These are phyloP conservation scores for Chondrosia reniformis DNA, from an alignment of 37 sponge, comb jelly and placozoan genomes.

Conservation along the genomic window DNA sequence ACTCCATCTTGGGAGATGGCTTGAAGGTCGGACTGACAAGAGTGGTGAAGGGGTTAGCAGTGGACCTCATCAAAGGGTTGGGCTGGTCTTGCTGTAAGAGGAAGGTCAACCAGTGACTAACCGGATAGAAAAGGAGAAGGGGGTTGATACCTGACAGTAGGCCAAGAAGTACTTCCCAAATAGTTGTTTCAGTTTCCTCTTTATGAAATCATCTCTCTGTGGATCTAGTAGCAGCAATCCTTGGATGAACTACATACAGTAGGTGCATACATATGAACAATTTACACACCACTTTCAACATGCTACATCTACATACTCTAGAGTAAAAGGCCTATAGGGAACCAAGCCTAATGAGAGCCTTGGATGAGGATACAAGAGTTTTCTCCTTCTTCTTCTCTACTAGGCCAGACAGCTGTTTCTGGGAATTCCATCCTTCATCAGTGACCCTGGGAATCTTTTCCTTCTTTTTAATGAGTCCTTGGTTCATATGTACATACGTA, in stretches of 20 bases:
- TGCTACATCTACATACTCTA: too few relatives aligned
- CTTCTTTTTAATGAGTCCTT: too few relatives aligned
- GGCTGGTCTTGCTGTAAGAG: constrained; percentile 1
- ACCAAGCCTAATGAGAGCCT: too few relatives aligned
- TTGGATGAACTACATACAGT: constrained; percentile 27
- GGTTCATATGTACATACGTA: too few relatives aligned
- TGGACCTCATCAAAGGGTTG: not conserved
- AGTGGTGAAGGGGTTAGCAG: not conserved
- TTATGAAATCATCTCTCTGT: constrained; percentile 41
- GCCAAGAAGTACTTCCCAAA: constrained; percentile 43
- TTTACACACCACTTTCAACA: not conserved
- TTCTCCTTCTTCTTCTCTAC: too few relatives aligned
- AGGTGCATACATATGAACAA: not conserved
- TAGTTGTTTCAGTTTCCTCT: constrained; percentile 42
- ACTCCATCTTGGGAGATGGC: not conserved
- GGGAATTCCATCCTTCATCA: too few relatives aligned
- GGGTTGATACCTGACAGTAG: constrained; percentile 21
- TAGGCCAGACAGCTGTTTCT: too few relatives aligned
- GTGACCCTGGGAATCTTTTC: too few relatives aligned
- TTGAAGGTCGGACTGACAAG: constrained; percentile 24
- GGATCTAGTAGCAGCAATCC: constrained; percentile 44
- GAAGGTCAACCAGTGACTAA: not conserved
- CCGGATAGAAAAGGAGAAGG: not conserved
- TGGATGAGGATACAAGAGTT: too few relatives aligned
- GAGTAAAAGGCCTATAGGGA: too few relatives aligned